Conservation (phyloP, 2,113 vertebrate genomes). For the Lathamus discolor region DNA sequence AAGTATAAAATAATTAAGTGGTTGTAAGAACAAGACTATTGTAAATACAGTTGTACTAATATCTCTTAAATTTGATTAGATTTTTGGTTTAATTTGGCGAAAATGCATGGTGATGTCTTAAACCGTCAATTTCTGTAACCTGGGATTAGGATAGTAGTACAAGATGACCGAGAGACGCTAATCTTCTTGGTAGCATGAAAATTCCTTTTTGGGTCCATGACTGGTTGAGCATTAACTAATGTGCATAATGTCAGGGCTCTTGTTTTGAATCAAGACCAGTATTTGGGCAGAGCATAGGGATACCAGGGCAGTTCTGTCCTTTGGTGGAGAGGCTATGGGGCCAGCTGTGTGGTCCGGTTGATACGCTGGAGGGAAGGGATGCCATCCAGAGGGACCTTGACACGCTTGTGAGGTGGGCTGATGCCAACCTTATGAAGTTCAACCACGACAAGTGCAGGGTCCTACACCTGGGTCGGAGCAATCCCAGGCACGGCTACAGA, state of each 20-base stretch:
- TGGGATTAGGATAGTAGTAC: background rate
- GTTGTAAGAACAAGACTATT: background rate
- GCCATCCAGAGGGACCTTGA: too few species aligned
- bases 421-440: too few species aligned
- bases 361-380: too few species aligned
- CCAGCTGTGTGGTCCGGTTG: too few species aligned
- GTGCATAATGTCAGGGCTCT: background rate
- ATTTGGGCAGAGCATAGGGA: too few species aligned
- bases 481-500: too few species aligned
- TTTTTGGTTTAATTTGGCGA: background rate
- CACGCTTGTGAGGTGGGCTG: too few species aligned
- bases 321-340: too few species aligned
- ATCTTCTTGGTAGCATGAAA: background rate
- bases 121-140: background rate
- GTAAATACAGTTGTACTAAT: background rate
- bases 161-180: background rate
- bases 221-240: accelerated
- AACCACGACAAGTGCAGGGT: too few species aligned
- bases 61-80: background rate
- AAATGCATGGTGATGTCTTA: accelerated
- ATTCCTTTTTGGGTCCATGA: background rate
- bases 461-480: too few species aligned
- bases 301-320: too few species aligned
- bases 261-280: background rate
- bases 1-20: background rate